Base-by-base conservation (phyloP, 2,797 vertebrate genomes). In the Girardinus metallicus region DNA sequence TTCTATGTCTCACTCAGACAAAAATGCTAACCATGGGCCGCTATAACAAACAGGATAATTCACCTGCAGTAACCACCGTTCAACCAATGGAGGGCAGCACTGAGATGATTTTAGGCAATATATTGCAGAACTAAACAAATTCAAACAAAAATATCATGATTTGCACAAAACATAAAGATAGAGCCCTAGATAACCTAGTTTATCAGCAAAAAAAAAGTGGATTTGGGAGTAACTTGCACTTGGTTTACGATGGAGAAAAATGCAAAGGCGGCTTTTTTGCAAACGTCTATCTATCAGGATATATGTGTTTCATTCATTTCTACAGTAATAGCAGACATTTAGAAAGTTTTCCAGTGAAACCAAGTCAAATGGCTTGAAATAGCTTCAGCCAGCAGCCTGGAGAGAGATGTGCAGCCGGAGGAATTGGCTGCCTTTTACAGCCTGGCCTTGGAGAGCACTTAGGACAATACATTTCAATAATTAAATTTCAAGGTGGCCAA, bases 401-500 rank as follows among this genome's bases (percentile, higher is more conserved):
- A 46, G 93, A 93, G 89, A 91, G 89, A 84, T 86, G 70, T 23
- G 85, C 85, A 81, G 64, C 88, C 78, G 43, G 88, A 88, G 88
- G 90, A 89, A 89, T 90, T 89, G 88, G 89, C 86, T 88, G 91
- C 85, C 86, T 93, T 95, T 95, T 93, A 94, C 82, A 85, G 90
- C 86, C 81, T 73, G 80, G 93, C 91, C 95, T 94, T 83, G 83
- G 93, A 92, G 91, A 95, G 93, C 93, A 95, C 92, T 95, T 94
- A 94, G 90, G 93, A 93, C 92, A 93, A 94, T 94, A 95, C 95
- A 94, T 96, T 95, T 95, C 90, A 90, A 91, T 94, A 94, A 96
- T 95, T 95, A 94, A 91, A 96, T 95, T 89, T 94, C 94, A 94
- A 94, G 94, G 94, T 95, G 93, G 94, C 89, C 89, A 88, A 91